phyloP scores from a whole-genome alignment of 1,140 invertebrate species.

The Muscidifurax raptorellus region DNA sequence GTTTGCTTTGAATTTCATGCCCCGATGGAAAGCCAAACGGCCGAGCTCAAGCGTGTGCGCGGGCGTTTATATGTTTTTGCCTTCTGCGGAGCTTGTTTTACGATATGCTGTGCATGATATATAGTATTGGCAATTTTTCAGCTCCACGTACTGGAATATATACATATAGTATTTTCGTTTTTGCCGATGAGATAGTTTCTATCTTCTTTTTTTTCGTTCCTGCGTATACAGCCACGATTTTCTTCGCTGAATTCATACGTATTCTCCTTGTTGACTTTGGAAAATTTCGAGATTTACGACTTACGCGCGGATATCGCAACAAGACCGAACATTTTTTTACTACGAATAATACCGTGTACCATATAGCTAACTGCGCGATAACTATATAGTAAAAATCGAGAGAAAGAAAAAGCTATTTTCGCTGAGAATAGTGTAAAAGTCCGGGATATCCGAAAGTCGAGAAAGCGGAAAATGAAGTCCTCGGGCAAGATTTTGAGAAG shows the following conservation, averaged over 20 bases:
- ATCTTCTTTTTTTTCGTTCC: background rate
- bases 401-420: background rate
- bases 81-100: background rate
- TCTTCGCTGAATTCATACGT: background rate
- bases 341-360: too few species aligned
- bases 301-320: background rate
- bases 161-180: background rate
- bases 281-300: background rate
- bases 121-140: background rate
- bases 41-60: too few species aligned
- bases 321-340: too few species aligned
- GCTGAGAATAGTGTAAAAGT: background rate
- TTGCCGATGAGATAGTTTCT: background rate
- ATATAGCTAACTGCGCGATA: too few species aligned
- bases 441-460: background rate
- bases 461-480: constrained; percentile 5
- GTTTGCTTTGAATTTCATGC: constrained; percentile 39
- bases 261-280: background rate
- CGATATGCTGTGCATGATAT: background rate
- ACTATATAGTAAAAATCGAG: too few species aligned
- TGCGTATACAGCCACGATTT: background rate
- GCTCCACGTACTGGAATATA: background rate
- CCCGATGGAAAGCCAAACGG: constrained; percentile 13
- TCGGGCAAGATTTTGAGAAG: background rate
- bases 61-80: background rate